Evolutionary conservation across 2,797 vertebrate species (phyloP), one percentile per base, ranked within the genome.

Genomic region (Anolis apletophallus): DNA sequence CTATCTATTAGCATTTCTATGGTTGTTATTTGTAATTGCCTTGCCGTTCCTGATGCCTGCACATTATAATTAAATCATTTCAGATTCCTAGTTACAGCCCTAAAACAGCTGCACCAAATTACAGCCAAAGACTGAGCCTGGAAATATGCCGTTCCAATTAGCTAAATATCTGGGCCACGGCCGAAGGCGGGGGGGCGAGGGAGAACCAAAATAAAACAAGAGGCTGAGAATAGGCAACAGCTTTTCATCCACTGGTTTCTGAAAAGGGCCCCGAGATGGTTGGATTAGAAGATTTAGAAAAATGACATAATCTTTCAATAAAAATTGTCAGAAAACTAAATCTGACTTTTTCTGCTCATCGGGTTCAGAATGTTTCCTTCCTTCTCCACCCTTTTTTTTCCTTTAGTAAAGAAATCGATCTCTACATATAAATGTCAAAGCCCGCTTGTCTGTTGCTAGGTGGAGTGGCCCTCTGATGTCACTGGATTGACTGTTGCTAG

Each of bases 21-120:
- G 90, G 90, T 90, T 83, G 85, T 94, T 95, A 91, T 93, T 95
- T 94, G 92, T 95, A 93, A 96, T 95, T 94, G 89, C 85, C 32
- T 89, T 88, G 82, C 91, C 93, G 90, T 89, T 95, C 94, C 92
- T 91, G 93, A 93, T 93, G 93, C 92, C 93, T 90, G 87, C 93
- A 86, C 92, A 90, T 94, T 96, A 94, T 96, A 97, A 95, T 96
- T 94, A 96, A 95, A 92, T 95, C 92, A 88, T 96, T 95, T 94
- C 90, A 91, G 90, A 90, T 91, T 83, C 91, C 93, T 86, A 90
- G 92, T 94, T 95, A 92, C 92, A 91, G 92, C 91, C 88, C 85
- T 50, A 90, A 83, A 95, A 91, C 95, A 96, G 94, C 95, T 96
- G 96, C 92, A 94, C 83, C 90, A 94, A 96, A 95, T 96, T 94